Base-by-base conservation (phyloP, 23 tunicate species). In the Aplidium turbinatum region DNA sequence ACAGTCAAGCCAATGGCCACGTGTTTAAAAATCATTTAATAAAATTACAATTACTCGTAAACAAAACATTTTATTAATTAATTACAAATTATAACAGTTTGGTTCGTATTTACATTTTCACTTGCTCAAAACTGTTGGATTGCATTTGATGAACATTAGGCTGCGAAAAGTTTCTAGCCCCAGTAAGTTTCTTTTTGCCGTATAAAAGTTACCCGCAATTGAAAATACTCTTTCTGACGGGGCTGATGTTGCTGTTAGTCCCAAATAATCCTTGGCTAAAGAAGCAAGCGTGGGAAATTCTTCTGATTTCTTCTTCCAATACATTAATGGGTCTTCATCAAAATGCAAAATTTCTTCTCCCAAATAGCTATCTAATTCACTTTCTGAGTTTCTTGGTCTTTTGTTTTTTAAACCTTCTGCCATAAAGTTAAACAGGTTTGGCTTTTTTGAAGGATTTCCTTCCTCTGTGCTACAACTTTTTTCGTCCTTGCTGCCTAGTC, bases 251-350 rank as follows among this genome's bases (percentile, higher is more conserved):
- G 73, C 55, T 22, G 33, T 67, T 28, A 38, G 27, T 9, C 73
- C 53, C 55, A 38, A 38, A 38, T 67, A 67, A 13, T 67, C 73
- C 27, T 38, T 67, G 22, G 73, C 73, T 67, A 67, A 67, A 6
- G 52, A 11, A 67, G 73, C n/a, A 67, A 67, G 55, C 38, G 73
- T 67, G 53, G 73, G 55, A 67, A 67, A 26, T 21, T 67, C 55
- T 18, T 18, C 23, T 9, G 73, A 67, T 67, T 38, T 67, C 3
- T 67, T 67, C 36, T 67, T 67, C 73, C 73, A 67, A 38, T 67
- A 67, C 73, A 67, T 38, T 4, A 67, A 22, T 35, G 73, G 27
- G 55, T 67, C 23, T 35, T 67, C 23, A 67, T 67, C 73, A 67
- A 67, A 67, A n/a, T 19, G 55, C 4, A 67, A 9, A 26, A 35